A percentile compares a stretch with the other conserved stretches of the same genome.
phyloP scores from a whole-genome alignment of 2,797 vertebrate genomes.

The Sciurus vulgaris region DNA sequence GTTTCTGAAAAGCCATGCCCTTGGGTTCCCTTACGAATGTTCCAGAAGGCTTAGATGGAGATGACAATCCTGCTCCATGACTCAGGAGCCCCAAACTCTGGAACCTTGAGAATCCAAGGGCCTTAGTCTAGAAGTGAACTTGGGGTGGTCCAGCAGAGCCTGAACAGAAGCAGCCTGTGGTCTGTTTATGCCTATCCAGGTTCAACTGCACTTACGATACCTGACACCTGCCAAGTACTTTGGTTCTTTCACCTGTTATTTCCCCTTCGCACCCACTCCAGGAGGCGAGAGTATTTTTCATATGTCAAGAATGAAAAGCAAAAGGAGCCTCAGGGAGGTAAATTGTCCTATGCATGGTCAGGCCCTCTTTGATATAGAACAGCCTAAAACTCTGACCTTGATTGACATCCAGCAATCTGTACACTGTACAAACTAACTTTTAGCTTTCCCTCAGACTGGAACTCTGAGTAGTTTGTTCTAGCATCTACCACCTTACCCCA shows the following conservation, averaged over 20 bases:
- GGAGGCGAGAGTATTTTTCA: slow-evolving; percentile 39
- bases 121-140: accelerated
- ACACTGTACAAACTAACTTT: background rate
- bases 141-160: background rate
- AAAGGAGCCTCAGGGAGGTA: background rate
- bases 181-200: background rate
- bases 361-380: background rate
- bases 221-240: background rate
- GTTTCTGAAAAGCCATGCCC: background rate
- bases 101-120: slow-evolving; percentile 6
- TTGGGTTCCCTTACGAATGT: background rate
- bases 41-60: background rate
- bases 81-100: background rate
- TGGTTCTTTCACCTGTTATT: background rate
- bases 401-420: background rate
- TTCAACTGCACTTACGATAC: background rate
- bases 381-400: background rate
- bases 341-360: background rate
- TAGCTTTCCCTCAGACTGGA: background rate
- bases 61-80: background rate
- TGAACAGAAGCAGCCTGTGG: background rate
- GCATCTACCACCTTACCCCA: background rate
- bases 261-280: background rate
- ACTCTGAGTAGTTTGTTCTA: background rate
- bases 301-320: background rate